Base-by-base conservation (phyloP, 2,888 invertebrate species). In the Drosophila affinis region DNA sequence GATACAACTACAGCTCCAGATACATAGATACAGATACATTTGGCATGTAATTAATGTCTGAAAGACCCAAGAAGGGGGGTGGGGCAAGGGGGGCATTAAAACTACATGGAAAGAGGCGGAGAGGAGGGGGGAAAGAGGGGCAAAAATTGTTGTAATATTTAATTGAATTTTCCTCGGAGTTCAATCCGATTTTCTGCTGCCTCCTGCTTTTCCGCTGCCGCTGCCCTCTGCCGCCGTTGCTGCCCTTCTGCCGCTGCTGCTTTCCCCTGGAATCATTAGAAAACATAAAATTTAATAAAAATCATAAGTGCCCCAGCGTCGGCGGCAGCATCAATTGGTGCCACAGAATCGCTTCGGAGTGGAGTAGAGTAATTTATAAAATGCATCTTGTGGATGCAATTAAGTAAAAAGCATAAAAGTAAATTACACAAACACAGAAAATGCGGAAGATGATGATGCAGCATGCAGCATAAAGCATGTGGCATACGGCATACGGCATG, bases 391-490 rank as follows among this genome's bases (percentile, higher is more conserved):
- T 7, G 81, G 81, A 88, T 88, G 87, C 87, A 89, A 89, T 89
- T 90, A 89, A 90, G 83, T 79, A 83, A 88, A 83, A 88, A 84
- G 88, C 89, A 80, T 88, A 83, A 88, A 84, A 84, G 87, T 88
- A 87, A 85, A 85, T 84, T 88, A 88, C 89, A 88, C 88, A 85
- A 87, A 77, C 39, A 39, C 39, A 39, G 14, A 39, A 75, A 82
- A 88, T 87, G 84, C 84, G 86, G 83, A 82, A 87, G 84, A 88
- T 77, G 61, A 39, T 39, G 39, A 39, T 39, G 39, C 29, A 29
- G 29, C 39, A 39, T 39, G 3, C 39, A 1, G 39, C 39, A 32
- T 21, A 21, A n/a, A n/a, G n/a, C n/a, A 1, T 32, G 32, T 3
- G 3, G 34, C 34, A 39, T 39, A 2, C 12, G 12, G 12, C 72